These are phyloP conservation scores for Camponotus floridanus DNA, from an alignment of 1,140 invertebrate species.

Conservation along the genomic window DNA sequence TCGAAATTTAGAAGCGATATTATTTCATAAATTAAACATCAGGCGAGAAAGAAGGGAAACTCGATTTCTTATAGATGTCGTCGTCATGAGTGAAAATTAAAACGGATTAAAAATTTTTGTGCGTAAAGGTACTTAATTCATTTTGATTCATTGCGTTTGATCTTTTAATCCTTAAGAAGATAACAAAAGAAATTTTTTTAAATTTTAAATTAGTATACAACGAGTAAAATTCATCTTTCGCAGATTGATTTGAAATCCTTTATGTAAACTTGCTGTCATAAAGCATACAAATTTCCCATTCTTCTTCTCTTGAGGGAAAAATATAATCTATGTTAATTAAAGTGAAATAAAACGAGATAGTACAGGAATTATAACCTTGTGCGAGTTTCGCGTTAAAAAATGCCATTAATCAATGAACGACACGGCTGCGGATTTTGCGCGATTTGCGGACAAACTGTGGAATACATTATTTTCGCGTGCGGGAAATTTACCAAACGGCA, in stretches of 20 bases:
- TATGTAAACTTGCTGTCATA: not conserved
- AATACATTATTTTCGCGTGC: not conserved
- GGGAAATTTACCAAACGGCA: slow-evolving; percentile 34
- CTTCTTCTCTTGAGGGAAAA: not conserved
- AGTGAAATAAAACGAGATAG: not conserved
- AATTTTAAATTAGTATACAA: not conserved
- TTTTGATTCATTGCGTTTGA: not conserved
- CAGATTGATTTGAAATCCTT: not conserved
- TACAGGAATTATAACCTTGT: not conserved
- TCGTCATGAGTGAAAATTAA: not conserved
- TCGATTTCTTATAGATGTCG: not conserved
- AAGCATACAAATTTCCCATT: not conserved
- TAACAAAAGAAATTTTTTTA: not conserved
- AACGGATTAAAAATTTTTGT: not conserved
- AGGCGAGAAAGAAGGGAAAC: slow-evolving; percentile 25
- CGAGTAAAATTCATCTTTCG: not conserved
- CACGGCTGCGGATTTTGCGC: not conserved
- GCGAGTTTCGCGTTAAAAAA: slow-evolving; percentile 5
- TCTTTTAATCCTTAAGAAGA: not conserved
- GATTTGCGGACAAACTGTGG: not conserved
- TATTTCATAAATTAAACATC: slow-evolving; percentile 56
- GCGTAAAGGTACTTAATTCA: slow-evolving; percentile 2
- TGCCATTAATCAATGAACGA: slow-evolving; percentile 44
- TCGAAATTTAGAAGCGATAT: slow-evolving; percentile 21
- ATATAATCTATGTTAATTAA: slow-evolving; percentile 37